phyloP scores from a whole-genome alignment of 2,797 vertebrate species.

The Chaetophractus vellerosus region DNA sequence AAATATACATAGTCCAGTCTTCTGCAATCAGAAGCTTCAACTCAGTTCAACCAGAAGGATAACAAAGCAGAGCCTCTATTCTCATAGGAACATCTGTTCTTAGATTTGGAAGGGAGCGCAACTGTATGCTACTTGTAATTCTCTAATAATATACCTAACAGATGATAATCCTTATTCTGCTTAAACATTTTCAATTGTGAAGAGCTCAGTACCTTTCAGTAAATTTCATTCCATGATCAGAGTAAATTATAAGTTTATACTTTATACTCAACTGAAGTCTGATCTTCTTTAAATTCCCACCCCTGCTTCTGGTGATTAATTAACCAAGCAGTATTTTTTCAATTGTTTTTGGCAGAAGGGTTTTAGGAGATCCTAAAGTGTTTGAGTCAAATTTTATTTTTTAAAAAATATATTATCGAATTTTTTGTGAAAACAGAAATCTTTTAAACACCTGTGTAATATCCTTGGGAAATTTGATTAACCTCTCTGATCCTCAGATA shows the following conservation, averaged over 20 bases:
- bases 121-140: neutral
- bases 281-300: neutral
- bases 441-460: neutral
- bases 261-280: neutral
- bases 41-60: neutral
- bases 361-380: neutral
- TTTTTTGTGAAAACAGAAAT: conserved; percentile 30
- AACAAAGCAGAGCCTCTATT: neutral
- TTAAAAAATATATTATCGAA: neutral
- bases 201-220: neutral
- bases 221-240: neutral
- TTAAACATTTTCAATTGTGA: neutral
- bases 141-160: neutral
- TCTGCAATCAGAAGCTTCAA: conserved; percentile 20
- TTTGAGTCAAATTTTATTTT: conserved; percentile 23
- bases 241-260: neutral
- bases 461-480: neutral
- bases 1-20: neutral
- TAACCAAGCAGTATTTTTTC: neutral
- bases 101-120: conserved; percentile 13
- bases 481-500: neutral
- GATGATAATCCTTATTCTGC: neutral
- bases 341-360: neutral
- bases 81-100: neutral
- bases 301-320: neutral